A percentile compares a stretch with the other conserved stretches of the same genome.
These are phyloP conservation scores for Enteromius unitaeniatus DNA, from an alignment of 2,797 vertebrate species.

Conservation along the genomic window DNA sequence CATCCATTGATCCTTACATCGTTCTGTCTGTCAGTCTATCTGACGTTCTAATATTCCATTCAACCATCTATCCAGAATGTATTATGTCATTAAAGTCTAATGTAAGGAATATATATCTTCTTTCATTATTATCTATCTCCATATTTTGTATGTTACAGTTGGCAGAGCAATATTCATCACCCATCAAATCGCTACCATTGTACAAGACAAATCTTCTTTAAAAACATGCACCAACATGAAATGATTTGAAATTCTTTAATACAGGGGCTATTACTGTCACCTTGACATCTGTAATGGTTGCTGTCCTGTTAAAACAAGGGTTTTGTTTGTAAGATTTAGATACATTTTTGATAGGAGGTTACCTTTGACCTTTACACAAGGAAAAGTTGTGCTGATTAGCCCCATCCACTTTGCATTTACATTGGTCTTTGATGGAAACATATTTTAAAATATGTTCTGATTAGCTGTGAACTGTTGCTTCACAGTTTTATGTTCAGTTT, in stretches of 20 bases:
- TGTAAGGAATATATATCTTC: no score
- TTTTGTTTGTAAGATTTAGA: constrained; percentile 17
- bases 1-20: no score
- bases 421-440: not conserved
- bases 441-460: not conserved
- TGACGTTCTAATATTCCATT: no score
- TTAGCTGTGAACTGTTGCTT: not conserved
- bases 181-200: no score
- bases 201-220: no score
- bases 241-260: constrained; percentile 31
- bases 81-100: no score
- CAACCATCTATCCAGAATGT: no score
- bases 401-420: not conserved
- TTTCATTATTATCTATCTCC: no score
- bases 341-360: not conserved
- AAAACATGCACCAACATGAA: constrained; percentile 54
- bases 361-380: not conserved
- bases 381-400: not conserved
- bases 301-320: constrained; percentile 41
- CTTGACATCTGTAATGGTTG: constrained; percentile 40
- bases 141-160: no score
- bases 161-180: no score
- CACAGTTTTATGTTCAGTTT: not conserved
- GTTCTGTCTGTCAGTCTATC: no score
- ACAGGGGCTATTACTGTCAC: constrained; percentile 24